phyloP scores from a whole-genome alignment of 1,140 invertebrate genomes.

The Solen grandis region DNA sequence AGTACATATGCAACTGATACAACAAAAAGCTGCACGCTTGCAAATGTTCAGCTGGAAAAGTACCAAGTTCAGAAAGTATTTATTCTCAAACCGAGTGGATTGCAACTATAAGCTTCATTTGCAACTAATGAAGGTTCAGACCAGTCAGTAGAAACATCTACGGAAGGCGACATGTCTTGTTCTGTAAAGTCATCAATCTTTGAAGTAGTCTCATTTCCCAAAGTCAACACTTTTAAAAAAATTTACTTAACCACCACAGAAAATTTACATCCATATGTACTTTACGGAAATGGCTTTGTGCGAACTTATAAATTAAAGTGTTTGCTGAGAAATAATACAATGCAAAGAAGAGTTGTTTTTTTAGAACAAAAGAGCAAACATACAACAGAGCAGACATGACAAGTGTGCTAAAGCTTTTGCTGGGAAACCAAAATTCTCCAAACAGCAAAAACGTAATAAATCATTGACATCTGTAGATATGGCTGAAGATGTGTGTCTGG shows the following conservation, averaged over 20 bases:
- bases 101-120: not conserved
- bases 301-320: not conserved
- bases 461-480: no score
- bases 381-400: not conserved
- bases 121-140: not conserved
- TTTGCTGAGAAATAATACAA: not conserved
- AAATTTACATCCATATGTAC: slow-evolving; percentile 4
- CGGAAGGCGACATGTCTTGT: no score
- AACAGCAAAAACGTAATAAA: no score
- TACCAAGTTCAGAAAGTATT: no score
- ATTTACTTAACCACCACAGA: not conserved
- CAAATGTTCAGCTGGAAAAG: not conserved
- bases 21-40: not conserved
- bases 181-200: no score
- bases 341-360: slow-evolving; percentile 8
- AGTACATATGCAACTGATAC: not conserved
- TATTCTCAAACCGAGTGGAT: not conserved
- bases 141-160: not conserved
- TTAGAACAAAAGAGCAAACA: no score
- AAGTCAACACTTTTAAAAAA: not conserved
- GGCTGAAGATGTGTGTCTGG: not conserved
- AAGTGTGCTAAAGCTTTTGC: not conserved
- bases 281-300: slow-evolving; percentile 1
- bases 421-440: not conserved
- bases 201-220: slow-evolving; percentile 1